These are phyloP conservation scores for Metaphire vulgaris DNA, from an alignment of 1,140 invertebrate species.

Conservation along the genomic window DNA sequence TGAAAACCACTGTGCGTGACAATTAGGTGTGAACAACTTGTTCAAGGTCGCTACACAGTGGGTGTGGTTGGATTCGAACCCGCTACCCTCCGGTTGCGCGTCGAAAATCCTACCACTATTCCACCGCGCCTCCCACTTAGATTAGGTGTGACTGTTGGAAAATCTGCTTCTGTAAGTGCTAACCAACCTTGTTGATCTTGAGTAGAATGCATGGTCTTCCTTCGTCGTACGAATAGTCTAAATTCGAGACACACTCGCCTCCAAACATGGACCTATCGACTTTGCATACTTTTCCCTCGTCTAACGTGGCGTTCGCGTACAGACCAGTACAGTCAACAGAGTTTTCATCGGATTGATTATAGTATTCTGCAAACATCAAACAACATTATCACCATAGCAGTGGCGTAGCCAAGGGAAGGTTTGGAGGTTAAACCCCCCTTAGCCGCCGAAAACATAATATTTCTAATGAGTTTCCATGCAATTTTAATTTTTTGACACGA, in stretches of 20 bases:
- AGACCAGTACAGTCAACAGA: background rate
- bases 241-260: background rate
- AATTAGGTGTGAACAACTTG: no score
- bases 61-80: no score
- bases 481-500: no score
- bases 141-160: background rate
- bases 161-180: no score
- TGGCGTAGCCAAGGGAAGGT: no score
- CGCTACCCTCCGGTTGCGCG: no score
- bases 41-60: no score
- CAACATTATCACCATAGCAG: no score
- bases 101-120: background rate
- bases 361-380: constrained; percentile 5
- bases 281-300: constrained; percentile 1
- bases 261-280: constrained; percentile 16
- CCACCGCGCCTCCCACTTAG: background rate
- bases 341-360: constrained; percentile 12
- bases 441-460: no score
- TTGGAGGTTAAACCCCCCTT: no score
- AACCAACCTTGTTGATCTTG: constrained; percentile 19
- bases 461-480: no score
- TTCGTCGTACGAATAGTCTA: constrained; percentile 15
- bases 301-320: background rate
- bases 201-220: constrained; percentile 12
- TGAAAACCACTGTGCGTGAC: no score